Conservation (phyloP, 2,797 vertebrate species). For the Kryptopterus vitreolus region DNA sequence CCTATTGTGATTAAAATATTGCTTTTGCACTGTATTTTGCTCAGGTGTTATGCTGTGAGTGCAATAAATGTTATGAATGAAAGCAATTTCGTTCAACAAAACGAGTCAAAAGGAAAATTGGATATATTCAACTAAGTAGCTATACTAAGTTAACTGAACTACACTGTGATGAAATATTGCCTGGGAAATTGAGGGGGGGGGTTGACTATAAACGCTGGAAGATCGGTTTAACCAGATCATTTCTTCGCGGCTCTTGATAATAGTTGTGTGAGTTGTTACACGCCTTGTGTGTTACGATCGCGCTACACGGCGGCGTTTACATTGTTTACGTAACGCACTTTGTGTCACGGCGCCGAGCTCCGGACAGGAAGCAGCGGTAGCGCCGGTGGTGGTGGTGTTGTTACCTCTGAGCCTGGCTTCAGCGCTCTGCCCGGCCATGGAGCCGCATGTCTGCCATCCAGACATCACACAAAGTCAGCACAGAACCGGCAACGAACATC, state of each 20-base stretch:
- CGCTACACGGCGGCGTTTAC: background rate
- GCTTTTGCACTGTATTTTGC: too few relatives aligned
- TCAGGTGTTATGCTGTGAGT: too few relatives aligned
- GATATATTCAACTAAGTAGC: background rate
- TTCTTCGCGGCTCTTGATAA: background rate
- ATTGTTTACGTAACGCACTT: background rate
- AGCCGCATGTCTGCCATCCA: background rate
- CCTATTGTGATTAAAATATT: too few relatives aligned
- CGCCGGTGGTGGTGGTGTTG: background rate
- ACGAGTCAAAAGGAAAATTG: background rate
- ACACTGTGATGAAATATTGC: background rate
- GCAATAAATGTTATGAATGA: too few relatives aligned
- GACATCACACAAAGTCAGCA: too few relatives aligned
- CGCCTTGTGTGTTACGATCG: background rate
- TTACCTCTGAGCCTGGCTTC: constrained; percentile 14
- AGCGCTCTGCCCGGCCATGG: background rate
- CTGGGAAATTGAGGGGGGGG: too few relatives aligned
- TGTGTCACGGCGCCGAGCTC: background rate
- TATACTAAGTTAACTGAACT: background rate
- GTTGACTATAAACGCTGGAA: too few relatives aligned
- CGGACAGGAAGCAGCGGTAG: too few relatives aligned
- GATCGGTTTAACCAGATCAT: background rate
- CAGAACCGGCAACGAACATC: background rate
- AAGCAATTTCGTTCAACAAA: too few relatives aligned
- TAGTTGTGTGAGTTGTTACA: background rate